Conservation (phyloP, 2,113 vertebrate genomes). For the Prionailurus viverrinus region DNA sequence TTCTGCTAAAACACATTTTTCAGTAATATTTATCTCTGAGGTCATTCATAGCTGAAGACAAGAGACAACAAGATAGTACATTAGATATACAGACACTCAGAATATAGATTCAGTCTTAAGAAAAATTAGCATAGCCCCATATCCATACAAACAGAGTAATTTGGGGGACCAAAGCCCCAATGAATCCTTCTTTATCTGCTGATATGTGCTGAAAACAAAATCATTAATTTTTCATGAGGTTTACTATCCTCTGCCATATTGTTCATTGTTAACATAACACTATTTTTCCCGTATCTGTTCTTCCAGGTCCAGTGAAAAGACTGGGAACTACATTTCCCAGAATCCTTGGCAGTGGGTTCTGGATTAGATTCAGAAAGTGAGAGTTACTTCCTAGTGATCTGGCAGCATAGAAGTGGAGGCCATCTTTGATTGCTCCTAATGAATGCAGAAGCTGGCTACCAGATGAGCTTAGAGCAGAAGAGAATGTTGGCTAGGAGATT, state of each 20-base stretch:
- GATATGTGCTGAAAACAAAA: not conserved
- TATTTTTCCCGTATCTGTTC: not conserved
- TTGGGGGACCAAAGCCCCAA: not conserved
- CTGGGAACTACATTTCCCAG: not conserved
- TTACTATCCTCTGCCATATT: not conserved
- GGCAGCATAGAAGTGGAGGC: not conserved
- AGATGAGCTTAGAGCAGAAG: not conserved
- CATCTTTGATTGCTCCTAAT: not conserved
- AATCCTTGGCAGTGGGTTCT: not conserved
- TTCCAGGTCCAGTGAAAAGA: not conserved
- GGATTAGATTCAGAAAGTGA: not conserved
- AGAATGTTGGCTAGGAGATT: not conserved
- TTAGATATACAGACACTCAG: not conserved
- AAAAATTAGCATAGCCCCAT: not conserved
- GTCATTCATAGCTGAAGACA: not conserved
- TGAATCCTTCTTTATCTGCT: not conserved
- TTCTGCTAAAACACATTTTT: not conserved
- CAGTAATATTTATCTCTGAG: not conserved
- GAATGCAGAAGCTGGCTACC: not conserved
- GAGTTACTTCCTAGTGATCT: not conserved
- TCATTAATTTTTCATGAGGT: not conserved
- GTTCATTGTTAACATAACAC: not conserved
- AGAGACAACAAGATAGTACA: not conserved
- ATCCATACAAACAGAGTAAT: not conserved
- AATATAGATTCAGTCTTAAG: not conserved